Evolutionary conservation across 2,797 vertebrate species (phyloP), one percentile per base, ranked within the genome.

Genomic region (Notoglanidium macrostoma): DNA sequence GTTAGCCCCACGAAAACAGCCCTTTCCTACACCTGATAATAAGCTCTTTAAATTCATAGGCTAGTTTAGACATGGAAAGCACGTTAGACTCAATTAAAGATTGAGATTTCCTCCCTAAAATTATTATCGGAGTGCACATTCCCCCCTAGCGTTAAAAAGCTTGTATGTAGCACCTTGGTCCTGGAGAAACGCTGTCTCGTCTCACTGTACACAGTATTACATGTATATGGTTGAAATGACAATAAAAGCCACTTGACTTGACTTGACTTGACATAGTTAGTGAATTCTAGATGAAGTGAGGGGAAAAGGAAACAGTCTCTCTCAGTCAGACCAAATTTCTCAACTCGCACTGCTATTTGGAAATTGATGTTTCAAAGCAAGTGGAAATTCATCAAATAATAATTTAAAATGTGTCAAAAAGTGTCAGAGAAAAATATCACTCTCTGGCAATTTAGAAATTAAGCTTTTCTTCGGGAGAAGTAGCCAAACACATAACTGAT

Each of bases 341-440:
- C 93, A 90, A 94, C 89, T 94, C 92, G 93, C 88, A 88, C 80
- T 89, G 84, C 54, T 86, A 89, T 91, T 90, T 92, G 88, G 55
- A 91, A 92, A 95, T 94, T 92, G 88, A 94, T 94, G 92, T 93
- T 93, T 92, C 92, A 49, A 17, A 88, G 87, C 88, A 88, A 90
- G 89, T 81, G 79, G 91, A 94, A 93, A 94, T 94, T 91, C 94
- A 94, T 95, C 91, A 94, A 82, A 94, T 90, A 93, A 93, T 92
- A 93, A 93, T 90, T 85, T 93, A 92, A 90, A 92, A 90, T 85
- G 93, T 92, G 93, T 94, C 92, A 92, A 82, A 85, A 80, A 82
- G 46, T 21, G 1, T 35, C 65, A 82, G 78, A 68, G 86, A 7
- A 86, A 84, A 89, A 90, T 89, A 87, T 89, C 79, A 74, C 65